Conservation (phyloP, 2,113 vertebrate genomes). For the Octodon degus region DNA sequence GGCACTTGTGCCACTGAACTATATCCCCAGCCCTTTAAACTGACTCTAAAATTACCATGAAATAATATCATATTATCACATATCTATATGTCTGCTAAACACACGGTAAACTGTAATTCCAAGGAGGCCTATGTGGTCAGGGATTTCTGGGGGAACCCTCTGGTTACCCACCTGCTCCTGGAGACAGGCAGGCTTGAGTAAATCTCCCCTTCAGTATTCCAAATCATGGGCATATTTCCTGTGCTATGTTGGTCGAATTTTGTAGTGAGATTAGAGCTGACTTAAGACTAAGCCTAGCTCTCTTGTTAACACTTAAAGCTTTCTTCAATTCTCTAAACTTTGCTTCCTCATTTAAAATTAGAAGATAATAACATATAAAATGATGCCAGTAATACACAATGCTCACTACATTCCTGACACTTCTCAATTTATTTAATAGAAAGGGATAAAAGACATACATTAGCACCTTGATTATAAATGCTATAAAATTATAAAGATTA, state of each 20-base stretch:
- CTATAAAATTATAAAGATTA: too few relatives aligned
- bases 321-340: not conserved
- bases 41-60: conserved; percentile 74
- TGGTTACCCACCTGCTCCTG: not conserved
- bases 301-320: not conserved
- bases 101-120: not conserved
- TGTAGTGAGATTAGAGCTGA: not conserved
- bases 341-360: not conserved
- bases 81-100: not conserved
- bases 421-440: not conserved
- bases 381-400: not conserved
- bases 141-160: not conserved
- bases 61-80: not conserved
- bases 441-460: not conserved
- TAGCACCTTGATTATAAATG: not conserved
- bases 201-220: not conserved
- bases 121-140: not conserved
- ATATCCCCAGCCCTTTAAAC: conserved; percentile 25
- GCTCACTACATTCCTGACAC: not conserved
- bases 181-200: not conserved
- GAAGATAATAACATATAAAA: not conserved
- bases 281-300: not conserved
- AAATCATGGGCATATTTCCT: not conserved
- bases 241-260: not conserved
- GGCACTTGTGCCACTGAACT: too few relatives aligned